Evolutionary conservation across 2,888 invertebrate species (phyloP), one percentile per base, ranked within the genome.

Genomic region (Heliconius charithonia): DNA sequence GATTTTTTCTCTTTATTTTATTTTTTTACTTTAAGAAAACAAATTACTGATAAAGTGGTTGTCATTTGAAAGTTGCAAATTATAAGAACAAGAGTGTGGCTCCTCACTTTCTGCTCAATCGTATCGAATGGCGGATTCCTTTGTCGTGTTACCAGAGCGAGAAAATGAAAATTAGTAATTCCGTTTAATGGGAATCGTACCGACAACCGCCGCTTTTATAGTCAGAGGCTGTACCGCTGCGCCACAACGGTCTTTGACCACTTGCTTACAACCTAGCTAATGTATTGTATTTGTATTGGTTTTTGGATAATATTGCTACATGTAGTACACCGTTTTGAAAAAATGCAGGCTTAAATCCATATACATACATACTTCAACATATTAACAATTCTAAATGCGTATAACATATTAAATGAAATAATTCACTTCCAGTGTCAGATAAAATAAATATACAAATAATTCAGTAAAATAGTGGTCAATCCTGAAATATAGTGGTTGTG

Each of bases 401-500:
- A 70, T 27, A n/a, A 37, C 32, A 59, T 29, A 72, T 32, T 56
- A 22, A 56, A 63, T 27, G 27, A 74, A 62, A 56, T 45, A 25
- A 13, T 25, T 69, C 51, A 56, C 69, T 51, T 32, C 27, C 37
- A 7, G 22, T 45, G 63, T 74, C 41, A 74, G 41, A 63, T 41
- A 74, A 74, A 63, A 74, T 74, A 74, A 74, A 74, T 63, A 77
- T 67, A 59, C 25, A 72, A 67, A 67, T 51, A 59, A 37, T 51
- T 72, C 37, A 65, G 32, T 77, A 22, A 66, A 72, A 72, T 72
- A 66, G 77, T 71, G 22, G 59, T 78, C 67, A 78, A 78, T 78
- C 77, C 73, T 74, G 73, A 77, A 77, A 78, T 78, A 77, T 77
- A 56, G 66, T 41, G 73, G 59, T 67, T 59, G 77, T 62, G 74